These are phyloP conservation scores for Ormyrus thymus DNA, from an alignment of 2,888 invertebrate species.

Conservation along the genomic window DNA sequence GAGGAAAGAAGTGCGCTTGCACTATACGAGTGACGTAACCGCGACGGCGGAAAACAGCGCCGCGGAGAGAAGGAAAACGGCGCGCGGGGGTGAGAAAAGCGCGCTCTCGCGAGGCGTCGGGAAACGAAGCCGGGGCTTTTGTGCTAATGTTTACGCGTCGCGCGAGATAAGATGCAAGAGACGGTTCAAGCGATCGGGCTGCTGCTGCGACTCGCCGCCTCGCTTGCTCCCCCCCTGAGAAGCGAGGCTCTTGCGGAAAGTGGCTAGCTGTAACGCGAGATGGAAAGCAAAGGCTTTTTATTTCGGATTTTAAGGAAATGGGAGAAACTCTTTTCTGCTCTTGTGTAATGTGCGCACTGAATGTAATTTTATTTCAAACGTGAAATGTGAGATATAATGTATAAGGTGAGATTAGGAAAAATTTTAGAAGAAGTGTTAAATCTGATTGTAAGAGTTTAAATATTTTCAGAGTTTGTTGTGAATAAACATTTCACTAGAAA, in stretches of 20 bases:
- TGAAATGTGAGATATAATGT: too few relatives aligned
- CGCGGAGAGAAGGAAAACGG: not conserved
- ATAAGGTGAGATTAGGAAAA: too few relatives aligned
- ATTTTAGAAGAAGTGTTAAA: too few relatives aligned
- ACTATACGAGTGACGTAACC: too few relatives aligned
- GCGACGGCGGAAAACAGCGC: not conserved
- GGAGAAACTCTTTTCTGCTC: too few relatives aligned
- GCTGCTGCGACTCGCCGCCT: not conserved
- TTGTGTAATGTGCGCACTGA: too few relatives aligned
- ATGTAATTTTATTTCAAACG: too few relatives aligned
- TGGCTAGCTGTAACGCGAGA: constrained; percentile 16
- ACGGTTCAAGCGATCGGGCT: constrained; percentile 31
- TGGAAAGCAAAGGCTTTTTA: not conserved
- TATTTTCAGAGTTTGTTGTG: too few relatives aligned
- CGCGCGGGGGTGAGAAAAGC: not conserved
- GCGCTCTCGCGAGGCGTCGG: not conserved
- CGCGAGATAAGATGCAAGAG: constrained; percentile 17
- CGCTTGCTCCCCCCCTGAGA: not conserved
- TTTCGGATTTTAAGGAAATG: not conserved
- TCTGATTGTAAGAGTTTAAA: too few relatives aligned
- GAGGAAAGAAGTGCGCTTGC: not conserved
- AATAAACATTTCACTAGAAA: too few relatives aligned
- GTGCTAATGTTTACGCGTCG: constrained; percentile 45
- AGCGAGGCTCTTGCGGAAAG: not conserved
- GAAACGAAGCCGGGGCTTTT: constrained; percentile 40